Percentiles rank a stretch among this genome's conserved stretches.
Evolutionary conservation across 2,113 vertebrate species (phyloP).

Genomic region (Epinephelus cyanopodus): DNA sequence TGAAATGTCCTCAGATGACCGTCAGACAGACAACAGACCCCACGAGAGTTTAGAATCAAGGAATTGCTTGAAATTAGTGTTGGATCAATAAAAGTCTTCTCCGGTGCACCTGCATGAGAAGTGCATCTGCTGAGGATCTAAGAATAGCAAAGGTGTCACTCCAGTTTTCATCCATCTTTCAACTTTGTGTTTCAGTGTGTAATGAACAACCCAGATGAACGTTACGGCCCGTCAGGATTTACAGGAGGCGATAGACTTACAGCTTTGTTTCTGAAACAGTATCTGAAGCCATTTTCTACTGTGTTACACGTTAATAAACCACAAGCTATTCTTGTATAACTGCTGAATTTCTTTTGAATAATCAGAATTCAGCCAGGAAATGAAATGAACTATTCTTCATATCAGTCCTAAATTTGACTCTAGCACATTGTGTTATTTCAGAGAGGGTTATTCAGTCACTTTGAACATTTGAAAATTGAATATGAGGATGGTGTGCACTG

Average conservation of each 20-base stretch:
- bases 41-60: background rate
- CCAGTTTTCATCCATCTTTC: background rate
- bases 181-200: background rate
- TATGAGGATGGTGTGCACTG: too few relatives aligned
- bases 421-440: background rate
- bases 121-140: background rate
- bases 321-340: background rate
- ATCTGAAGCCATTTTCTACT: background rate
- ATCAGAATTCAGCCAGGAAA: background rate
- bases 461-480: too few relatives aligned
- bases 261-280: background rate
- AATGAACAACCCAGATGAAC: background rate
- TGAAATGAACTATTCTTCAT: background rate
- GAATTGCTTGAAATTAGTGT: background rate
- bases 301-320: background rate
- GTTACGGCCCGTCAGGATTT: too few relatives aligned
- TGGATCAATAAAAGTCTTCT: background rate
- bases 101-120: background rate
- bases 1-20: background rate
- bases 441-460: background rate
- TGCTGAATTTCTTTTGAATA: background rate
- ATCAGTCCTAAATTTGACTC: background rate
- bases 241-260: background rate
- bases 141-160: conserved; percentile 6
- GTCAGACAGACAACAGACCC: background rate